Evolutionary conservation across 2,113 vertebrate genomes (phyloP), one percentile per base, ranked within the genome.

Genomic region (Dipodomys merriami): DNA sequence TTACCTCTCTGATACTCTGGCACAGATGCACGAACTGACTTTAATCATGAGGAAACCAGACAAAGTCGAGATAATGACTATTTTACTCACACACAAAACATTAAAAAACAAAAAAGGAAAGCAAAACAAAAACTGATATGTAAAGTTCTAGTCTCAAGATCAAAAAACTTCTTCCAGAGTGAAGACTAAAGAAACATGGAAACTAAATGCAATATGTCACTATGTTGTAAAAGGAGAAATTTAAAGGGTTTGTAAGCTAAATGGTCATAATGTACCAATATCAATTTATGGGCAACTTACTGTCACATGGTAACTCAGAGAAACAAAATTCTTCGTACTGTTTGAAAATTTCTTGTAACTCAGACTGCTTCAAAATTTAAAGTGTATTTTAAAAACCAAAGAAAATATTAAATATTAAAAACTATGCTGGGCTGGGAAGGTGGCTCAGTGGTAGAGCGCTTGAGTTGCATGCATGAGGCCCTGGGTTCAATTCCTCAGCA

Each of bases 341-440:
- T 57, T 87, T 81, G 72, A 77, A 82, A 88, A 73, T 78, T 94
- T 83, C 33, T 69, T 82, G 44, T 83, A 88, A 82, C 29, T 46
- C 30, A 83, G 20, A 87, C n/a, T 86, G 44, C 86, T 91, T 81
- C 23, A 96, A 91, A 94, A 69, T 83, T 89, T 89, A 89, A 84
- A 72, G 33, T 69, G 15, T 27, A 89, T 67, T 94, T 94, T 39
- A 86, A 94, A 95, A 90, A 84, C 76, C 72, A 90, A 93, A 94
- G 7, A 90, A 46, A 73, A 46, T 77, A 95, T 44, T 18, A 88
- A 46, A 18, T 29, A 92, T 80, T 86, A 39, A 39, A 39, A 39
- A 39, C 6, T 39, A 39, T 39, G 39, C 39, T 39, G 39, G n/a
- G n/a, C n/a, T n/a, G n/a, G n/a, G n/a, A n/a, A n/a, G n/a, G n/a